phyloP scores from a whole-genome alignment of 1,140 invertebrate genomes.

The Saxidomus purpurata region DNA sequence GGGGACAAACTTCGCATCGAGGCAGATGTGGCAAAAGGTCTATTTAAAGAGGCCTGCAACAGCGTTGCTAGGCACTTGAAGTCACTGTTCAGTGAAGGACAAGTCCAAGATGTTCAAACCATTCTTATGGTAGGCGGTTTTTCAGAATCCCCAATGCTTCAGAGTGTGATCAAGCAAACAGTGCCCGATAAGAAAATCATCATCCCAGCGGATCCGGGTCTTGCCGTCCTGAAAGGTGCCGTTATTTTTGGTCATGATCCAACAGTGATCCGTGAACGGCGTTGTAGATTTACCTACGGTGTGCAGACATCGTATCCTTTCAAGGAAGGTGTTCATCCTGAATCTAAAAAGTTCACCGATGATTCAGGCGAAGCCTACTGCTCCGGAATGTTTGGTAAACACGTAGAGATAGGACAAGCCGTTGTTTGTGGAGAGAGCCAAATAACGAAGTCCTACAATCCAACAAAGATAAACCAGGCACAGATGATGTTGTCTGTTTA shows the following conservation, averaged over 20 bases:
- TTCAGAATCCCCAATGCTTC: slow-evolving; percentile 62
- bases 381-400: slow-evolving; percentile 48
- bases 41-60: slow-evolving; percentile 19
- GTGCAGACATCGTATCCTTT: slow-evolving; percentile 4
- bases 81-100: neutral
- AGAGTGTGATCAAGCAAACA: slow-evolving; percentile 28
- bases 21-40: neutral
- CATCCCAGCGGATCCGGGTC: slow-evolving; percentile 55
- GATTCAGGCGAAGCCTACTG: slow-evolving; percentile 38
- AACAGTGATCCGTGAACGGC: slow-evolving; percentile 30
- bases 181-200: slow-evolving; percentile 54
- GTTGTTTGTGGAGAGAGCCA: slow-evolving; percentile 36
- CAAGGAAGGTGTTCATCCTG: slow-evolving; percentile 39
- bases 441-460: slow-evolving; percentile 6
- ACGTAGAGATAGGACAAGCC: slow-evolving; percentile 38
- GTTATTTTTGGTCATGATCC: slow-evolving; percentile 67
- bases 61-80: slow-evolving; percentile 17
- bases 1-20: slow-evolving; percentile 37
- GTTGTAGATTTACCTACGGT: slow-evolving; percentile 63
- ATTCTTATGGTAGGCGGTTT: slow-evolving; percentile 71
- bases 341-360: neutral
- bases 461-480: slow-evolving; percentile 7
- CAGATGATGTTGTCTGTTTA: slow-evolving; percentile 12
- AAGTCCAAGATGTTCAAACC: neutral
- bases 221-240: slow-evolving; percentile 70